These are phyloP conservation scores for Crotalus viridis DNA, from an alignment of 2,113 vertebrate genomes.

Conservation along the genomic window DNA sequence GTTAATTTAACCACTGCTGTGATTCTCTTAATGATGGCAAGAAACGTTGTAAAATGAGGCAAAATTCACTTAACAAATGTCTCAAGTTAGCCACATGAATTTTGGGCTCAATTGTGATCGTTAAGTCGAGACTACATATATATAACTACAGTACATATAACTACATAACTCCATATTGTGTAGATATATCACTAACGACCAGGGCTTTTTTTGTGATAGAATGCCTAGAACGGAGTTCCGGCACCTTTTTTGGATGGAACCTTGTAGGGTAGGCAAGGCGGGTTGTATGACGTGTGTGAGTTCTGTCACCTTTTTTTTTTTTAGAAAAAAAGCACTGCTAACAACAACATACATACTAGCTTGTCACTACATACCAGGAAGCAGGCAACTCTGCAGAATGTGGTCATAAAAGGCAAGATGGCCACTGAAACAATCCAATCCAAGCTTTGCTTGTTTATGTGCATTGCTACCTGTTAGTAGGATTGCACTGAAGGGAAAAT, in stretches of 20 bases:
- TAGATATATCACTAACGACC: too few species aligned
- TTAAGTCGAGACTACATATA: not conserved
- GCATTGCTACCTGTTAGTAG: not conserved
- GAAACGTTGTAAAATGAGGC: not conserved
- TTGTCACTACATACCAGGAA: not conserved
- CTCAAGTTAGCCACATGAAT: not conserved
- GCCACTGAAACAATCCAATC: not conserved
- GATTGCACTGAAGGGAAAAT: not conserved
- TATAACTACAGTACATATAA: too few species aligned
- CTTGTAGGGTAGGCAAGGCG: too few species aligned
- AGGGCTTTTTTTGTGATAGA: too few species aligned
- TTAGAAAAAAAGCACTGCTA: too few species aligned
- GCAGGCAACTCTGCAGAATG: not conserved
- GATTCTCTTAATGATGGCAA: not conserved
- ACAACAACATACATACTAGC: too few species aligned
- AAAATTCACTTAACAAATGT: not conserved
- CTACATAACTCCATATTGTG: too few species aligned
- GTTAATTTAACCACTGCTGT: not conserved
- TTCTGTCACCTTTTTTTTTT: too few species aligned
- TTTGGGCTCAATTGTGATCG: not conserved
- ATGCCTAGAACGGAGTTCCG: too few species aligned
- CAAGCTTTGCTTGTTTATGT: not conserved
- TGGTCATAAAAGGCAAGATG: not conserved
- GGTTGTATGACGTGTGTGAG: too few species aligned
- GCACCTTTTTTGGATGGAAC: too few species aligned